Percentiles rank a stretch among this genome's conserved stretches.
These are phyloP conservation scores for Anaspis maculata DNA, from an alignment of 2,888 invertebrate species.

Conservation along the genomic window DNA sequence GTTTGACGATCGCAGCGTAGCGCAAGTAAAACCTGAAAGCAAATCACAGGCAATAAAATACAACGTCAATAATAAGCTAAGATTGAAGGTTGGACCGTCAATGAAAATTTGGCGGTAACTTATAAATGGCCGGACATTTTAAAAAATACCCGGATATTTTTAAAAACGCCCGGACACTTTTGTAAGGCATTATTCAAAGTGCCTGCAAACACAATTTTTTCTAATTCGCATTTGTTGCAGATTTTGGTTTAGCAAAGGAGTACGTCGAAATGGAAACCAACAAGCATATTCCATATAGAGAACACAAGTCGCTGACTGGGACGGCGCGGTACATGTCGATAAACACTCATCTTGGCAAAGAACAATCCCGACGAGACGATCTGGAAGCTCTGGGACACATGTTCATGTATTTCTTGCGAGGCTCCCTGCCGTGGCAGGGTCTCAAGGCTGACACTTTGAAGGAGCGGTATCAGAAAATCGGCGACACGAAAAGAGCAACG, in stretches of 20 bases:
- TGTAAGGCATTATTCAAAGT: neutral
- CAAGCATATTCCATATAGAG: constrained; percentile 99
- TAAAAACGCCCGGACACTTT: no score
- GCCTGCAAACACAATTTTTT: constrained; percentile 5
- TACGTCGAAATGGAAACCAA: constrained; percentile 99
- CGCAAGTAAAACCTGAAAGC: no score
- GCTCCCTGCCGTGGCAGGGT: constrained; percentile 99
- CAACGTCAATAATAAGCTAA: no score
- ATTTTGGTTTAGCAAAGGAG: constrained; percentile 99
- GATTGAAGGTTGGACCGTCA: no score
- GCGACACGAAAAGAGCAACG: constrained; percentile 98
- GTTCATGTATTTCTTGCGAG: constrained; percentile 99
- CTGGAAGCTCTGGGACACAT: constrained; percentile 98
- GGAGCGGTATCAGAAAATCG: constrained; percentile 99
- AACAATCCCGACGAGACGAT: constrained; percentile 98
- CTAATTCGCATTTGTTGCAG: no score
- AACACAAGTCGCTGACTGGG: constrained; percentile 99
- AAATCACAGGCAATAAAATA: no score
- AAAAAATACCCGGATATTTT: no score
- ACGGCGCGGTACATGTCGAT: constrained; percentile 99
- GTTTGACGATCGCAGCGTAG: no score
- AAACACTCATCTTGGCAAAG: constrained; percentile 99
- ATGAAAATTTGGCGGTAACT: no score
- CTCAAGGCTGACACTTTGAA: constrained; percentile 98
- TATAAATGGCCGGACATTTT: no score